Evolutionary conservation across 2,888 invertebrate species (phyloP), one percentile per base, ranked within the genome.

Genomic region (Heteropelma amictum): DNA sequence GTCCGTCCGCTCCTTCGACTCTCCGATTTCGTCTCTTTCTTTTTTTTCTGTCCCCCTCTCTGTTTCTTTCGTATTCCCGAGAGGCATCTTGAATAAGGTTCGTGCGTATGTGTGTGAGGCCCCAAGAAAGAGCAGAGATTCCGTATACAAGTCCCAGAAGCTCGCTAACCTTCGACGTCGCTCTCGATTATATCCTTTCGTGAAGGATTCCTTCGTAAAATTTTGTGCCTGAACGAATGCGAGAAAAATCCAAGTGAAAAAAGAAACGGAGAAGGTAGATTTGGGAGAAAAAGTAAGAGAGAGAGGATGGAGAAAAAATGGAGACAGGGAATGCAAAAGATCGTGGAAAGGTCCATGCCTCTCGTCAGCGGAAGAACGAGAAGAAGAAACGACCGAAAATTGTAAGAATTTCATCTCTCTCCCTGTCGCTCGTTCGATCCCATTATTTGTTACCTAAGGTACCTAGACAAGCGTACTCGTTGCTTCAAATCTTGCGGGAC

Each of bases 181-280:
- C 54, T 45, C 72, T 45, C 74, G 74, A 75, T 78, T 72, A 77
- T 67, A 67, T 76, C 53, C 49, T 69, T 58, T 60, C 47, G 51
- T 65, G 53, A 65, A 58, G 58, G 38, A 54, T 64, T 21, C 38
- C 42, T 40, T 58, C 38, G 51, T 58, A 47, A 53, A 69, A 72
- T 72, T 65, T 65, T 64, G 42, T 53, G 65, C 58, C 42, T 65
- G 42, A 60, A 12, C 45, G 65, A 60, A 26, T 65, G 33, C 64
- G 53, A 58, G 63, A 72, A 72, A 72, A 72, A 51, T 64, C 51
- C 51, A 35, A 19, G 49, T 28, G 17, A 67, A 51, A 60, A 51
- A 8, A 38, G 38, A 56, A 14, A 33, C 12, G 17, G 28, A 28
- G 19, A 19, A 17, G 51, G 61, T 72, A 65, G 64, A 40, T 56